Conservation (phyloP, 2,888 invertebrate genomes). For the Calliphora vomitoria region DNA sequence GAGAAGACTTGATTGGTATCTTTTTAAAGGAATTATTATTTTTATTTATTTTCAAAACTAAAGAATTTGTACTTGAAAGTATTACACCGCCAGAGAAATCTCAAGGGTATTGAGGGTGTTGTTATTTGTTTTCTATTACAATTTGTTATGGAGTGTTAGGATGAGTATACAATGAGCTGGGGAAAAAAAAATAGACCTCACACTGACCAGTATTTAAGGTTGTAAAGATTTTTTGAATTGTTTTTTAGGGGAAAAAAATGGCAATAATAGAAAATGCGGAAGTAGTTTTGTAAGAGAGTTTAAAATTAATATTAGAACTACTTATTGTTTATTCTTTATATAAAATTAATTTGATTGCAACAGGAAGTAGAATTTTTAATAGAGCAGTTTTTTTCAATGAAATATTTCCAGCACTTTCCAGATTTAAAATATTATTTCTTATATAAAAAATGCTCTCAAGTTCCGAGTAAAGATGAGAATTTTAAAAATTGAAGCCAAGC, state of each 20-base stretch:
- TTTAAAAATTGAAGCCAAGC: no score
- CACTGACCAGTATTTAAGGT: conserved; percentile 56
- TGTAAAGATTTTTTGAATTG: no score
- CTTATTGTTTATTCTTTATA: no score
- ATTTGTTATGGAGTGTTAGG: conserved; percentile 64
- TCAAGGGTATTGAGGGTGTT: conserved; percentile 56
- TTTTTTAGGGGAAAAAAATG: not conserved
- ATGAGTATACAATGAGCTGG: not conserved
- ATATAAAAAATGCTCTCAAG: no score
- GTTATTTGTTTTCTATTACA: conserved; percentile 65
- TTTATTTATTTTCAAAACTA: not conserved
- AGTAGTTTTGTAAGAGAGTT: conserved; percentile 18
- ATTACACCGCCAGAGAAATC: conserved; percentile 40
- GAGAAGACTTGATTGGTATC: conserved; percentile 42
- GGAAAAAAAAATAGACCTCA: conserved; percentile 64
- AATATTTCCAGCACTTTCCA: no score
- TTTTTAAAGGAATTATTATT: conserved; percentile 8
- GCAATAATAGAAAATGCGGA: conserved; percentile 32
- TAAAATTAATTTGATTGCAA: not conserved
- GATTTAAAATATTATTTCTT: no score
- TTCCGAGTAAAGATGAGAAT: no score
- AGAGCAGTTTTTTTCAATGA: no score
- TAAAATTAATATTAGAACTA: not conserved
- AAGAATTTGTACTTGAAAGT: conserved; percentile 45
- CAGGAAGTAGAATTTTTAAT: not conserved